Base-by-base conservation (phyloP, 2,888 invertebrate genomes). In the Andrena minutula region DNA sequence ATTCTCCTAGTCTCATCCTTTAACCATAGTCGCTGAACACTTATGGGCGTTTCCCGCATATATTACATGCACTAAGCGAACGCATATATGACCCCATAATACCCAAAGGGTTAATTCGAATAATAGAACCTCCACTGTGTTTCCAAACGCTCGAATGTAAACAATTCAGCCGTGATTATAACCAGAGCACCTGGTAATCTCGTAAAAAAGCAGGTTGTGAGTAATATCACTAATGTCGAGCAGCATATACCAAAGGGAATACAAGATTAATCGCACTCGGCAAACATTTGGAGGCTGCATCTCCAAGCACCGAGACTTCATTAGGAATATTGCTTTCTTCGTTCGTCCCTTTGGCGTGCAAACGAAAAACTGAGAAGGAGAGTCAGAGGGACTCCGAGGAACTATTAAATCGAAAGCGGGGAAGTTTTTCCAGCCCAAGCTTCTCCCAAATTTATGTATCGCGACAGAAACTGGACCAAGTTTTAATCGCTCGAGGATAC, bases 401-500 rank as follows among this genome's bases (percentile, higher is more conserved):
- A 41, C 74, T 65, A 74, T 74, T 65, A 74, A 74, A 63, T 56
- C 65, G 58, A 51, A 56, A 23, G 58, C 30, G 65, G 6, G 26
- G 56, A 56, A 47, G 41, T 56, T 65, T 56, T 65, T 30, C 26
- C 28, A 12, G 51, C 47, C 6, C 26, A 10, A 56, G 69, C 35
- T 56, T 69, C n/a, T 10, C 32, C 35, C 32, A 47, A 58, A 74
- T 58, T 74, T 65, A 30, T 23, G 23, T 66, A 60, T 74, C 47
- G 23, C 16, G 26, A 16, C 28, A 30, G 74, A 47, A 58, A 60
- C 10, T 32, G 30, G 49, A 41, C 35, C 35, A 66, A 65, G 74
- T 58, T 74, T 56, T 47, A 74, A 74, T 58, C 66, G 41, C 61
- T 64, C 71, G 16, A 68, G 60, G 75, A 81, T 73, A 75, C 16